phyloP scores from a whole-genome alignment of 2,888 invertebrate species.

The Nemotelus pantherinus region DNA sequence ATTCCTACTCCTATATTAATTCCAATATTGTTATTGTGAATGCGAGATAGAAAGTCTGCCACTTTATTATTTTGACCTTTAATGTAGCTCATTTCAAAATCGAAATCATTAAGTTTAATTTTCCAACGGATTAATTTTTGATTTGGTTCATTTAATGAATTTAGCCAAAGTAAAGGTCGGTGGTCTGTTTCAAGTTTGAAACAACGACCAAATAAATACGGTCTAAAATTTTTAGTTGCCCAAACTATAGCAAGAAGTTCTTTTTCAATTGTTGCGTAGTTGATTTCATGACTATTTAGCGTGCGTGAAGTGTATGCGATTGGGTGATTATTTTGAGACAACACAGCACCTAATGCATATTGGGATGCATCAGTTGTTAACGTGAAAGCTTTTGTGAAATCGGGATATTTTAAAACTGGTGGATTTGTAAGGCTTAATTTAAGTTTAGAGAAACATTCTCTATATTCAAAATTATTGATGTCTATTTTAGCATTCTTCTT shows the following conservation, averaged over 20 bases:
- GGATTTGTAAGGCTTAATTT: slow-evolving; percentile 1
- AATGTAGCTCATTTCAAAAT: slow-evolving; percentile 1
- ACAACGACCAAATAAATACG: slow-evolving; percentile 15
- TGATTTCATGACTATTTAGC: no score
- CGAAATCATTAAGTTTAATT: neutral
- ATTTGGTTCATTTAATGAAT: slow-evolving; percentile 13
- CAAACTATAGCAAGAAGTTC: neutral
- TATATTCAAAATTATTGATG: slow-evolving; percentile 48
- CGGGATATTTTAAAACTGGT: slow-evolving; percentile 58
- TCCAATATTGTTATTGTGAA: slow-evolving; percentile 1
- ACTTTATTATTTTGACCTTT: slow-evolving; percentile 10
- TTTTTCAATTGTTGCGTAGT: no score
- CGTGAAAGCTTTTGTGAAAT: slow-evolving; percentile 55
- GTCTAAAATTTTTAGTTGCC: slow-evolving; percentile 28
- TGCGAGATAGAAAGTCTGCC: slow-evolving; percentile 11
- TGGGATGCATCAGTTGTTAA: slow-evolving; percentile 56
- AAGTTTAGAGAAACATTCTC: slow-evolving; percentile 13
- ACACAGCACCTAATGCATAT: slow-evolving; percentile 53
- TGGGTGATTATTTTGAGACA: slow-evolving; percentile 54
- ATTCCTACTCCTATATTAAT: neutral
- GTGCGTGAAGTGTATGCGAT: slow-evolving; percentile 38
- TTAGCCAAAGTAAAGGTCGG: slow-evolving; percentile 21
- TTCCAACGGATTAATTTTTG: slow-evolving; percentile 26
- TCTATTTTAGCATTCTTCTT: slow-evolving; percentile 13
- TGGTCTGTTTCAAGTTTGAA: slow-evolving; percentile 13